Evolutionary conservation across 2,888 invertebrate species (phyloP).

Genomic region (Heliothis peltigera): DNA sequence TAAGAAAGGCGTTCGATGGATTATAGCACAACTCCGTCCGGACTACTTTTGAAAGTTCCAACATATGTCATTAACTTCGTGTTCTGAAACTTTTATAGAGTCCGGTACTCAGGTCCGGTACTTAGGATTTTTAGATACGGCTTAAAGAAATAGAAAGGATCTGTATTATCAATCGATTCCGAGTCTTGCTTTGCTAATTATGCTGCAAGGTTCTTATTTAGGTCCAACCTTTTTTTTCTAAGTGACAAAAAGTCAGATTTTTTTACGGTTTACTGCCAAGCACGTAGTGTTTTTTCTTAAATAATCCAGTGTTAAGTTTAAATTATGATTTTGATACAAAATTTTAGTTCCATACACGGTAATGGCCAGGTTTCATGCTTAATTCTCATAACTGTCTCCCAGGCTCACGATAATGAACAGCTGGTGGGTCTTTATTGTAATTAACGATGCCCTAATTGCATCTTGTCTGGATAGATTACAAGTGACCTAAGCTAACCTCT

Average conservation of each 20-base stretch:
- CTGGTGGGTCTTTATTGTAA: conserved; percentile 66
- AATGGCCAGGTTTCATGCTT: conserved; percentile 39
- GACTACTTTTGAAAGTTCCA: conserved; percentile 32
- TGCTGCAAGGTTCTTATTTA: conserved; percentile 27
- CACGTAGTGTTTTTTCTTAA: conserved; percentile 6
- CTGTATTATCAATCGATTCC: not conserved
- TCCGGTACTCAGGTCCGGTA: too few species aligned
- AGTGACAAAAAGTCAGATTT: conserved; percentile 8
- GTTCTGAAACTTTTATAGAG: conserved; percentile 11
- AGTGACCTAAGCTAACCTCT: conserved; percentile 37
- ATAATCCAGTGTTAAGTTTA: not conserved
- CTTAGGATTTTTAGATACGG: conserved; percentile 11
- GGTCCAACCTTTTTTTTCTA: conserved; percentile 27
- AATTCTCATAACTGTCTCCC: conserved; percentile 61
- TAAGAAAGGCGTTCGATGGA: conserved; percentile 67
- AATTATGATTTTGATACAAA: not conserved
- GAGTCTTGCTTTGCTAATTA: conserved; percentile 16
- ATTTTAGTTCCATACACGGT: conserved; percentile 19
- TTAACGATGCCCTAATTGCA: conserved; percentile 72
- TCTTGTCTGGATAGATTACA: conserved; percentile 44
- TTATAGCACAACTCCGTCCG: conserved; percentile 56
- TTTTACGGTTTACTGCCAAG: not conserved
- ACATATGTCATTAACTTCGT: conserved; percentile 5
- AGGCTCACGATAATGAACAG: conserved; percentile 63
- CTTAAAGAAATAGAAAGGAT: conserved; percentile 5